Percentiles rank a stretch among this genome's conserved stretches.
Evolutionary conservation across 2,888 invertebrate species (phyloP).

Genomic region (Heterodera filipjevi): DNA sequence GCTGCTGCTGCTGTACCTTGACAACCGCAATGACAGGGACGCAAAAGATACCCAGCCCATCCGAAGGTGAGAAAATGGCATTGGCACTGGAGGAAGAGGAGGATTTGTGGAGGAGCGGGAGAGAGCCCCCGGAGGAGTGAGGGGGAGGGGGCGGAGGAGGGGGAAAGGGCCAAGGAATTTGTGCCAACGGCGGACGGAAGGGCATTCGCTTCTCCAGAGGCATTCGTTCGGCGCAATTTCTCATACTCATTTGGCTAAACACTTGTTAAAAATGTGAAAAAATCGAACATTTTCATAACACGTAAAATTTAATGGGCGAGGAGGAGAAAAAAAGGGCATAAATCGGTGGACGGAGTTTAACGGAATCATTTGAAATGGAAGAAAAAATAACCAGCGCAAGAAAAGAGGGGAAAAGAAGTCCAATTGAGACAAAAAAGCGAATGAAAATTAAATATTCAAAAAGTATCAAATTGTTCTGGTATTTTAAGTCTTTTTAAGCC

Average conservation of each 20-base stretch:
- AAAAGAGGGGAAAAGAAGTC: too few relatives aligned
- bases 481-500: too few relatives aligned
- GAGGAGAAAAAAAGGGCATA: not conserved
- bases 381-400: too few relatives aligned
- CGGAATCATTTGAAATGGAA: not conserved
- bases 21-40: not conserved
- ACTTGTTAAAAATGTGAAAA: not conserved
- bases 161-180: not conserved
- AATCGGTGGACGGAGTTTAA: not conserved
- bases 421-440: too few relatives aligned
- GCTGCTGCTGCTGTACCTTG: not conserved
- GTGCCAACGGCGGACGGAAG: not conserved
- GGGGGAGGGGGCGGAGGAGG: too few relatives aligned
- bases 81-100: not conserved
- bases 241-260: not conserved
- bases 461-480: too few relatives aligned
- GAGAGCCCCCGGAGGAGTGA: not conserved
- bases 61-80: constrained; percentile 10
- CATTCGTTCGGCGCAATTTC: not conserved
- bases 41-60: not conserved
- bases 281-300: not conserved
- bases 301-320: not conserved
- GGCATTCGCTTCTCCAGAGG: not conserved
- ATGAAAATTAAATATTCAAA: too few relatives aligned
- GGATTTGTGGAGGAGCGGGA: not conserved